Percentiles rank a stretch among this genome's conserved stretches.
Evolutionary conservation across 2,888 invertebrate species (phyloP).

Genomic region (Drosophila falleni): DNA sequence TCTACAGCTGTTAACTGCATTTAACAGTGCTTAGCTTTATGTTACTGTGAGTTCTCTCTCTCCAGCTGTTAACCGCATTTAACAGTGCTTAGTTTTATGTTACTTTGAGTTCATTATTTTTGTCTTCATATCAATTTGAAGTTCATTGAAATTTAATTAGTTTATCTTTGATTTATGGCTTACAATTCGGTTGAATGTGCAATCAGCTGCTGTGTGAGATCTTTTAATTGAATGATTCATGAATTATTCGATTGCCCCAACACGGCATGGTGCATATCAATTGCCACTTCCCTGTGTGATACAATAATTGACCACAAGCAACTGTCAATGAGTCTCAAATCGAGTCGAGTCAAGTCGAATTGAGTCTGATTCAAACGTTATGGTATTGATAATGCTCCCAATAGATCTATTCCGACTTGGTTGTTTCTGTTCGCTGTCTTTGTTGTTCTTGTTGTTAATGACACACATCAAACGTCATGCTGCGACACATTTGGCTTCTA

Average conservation of each 20-base stretch:
- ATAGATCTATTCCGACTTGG: constrained; percentile 3
- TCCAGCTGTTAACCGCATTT: not conserved
- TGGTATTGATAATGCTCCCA: constrained; percentile 25
- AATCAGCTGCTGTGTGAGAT: constrained; percentile 10
- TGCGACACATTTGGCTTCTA: constrained; percentile 54
- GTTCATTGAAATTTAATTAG: constrained; percentile 15
- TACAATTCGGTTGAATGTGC: not conserved
- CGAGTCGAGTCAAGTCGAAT: no score
- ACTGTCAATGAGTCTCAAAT: not conserved
- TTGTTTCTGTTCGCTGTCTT: not conserved
- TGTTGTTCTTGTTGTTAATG: constrained; percentile 47
- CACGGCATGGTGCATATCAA: constrained; percentile 7
- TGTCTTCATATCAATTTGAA: not conserved
- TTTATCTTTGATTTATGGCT: constrained; percentile 7
- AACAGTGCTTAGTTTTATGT: not conserved
- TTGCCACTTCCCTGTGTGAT: not conserved
- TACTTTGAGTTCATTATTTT: not conserved
- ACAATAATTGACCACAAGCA: constrained; percentile 14
- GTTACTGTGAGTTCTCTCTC: no score
- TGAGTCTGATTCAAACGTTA: constrained; percentile 19
- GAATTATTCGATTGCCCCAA: constrained; percentile 16
- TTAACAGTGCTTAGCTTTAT: not conserved
- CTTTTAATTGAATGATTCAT: constrained; percentile 23
- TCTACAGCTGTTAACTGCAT: not conserved
- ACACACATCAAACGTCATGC: constrained; percentile 66